Percentiles rank a stretch among this genome's conserved stretches.
phyloP scores from a whole-genome alignment of 2,797 vertebrate genomes.

The Pelochelys cantorii region DNA sequence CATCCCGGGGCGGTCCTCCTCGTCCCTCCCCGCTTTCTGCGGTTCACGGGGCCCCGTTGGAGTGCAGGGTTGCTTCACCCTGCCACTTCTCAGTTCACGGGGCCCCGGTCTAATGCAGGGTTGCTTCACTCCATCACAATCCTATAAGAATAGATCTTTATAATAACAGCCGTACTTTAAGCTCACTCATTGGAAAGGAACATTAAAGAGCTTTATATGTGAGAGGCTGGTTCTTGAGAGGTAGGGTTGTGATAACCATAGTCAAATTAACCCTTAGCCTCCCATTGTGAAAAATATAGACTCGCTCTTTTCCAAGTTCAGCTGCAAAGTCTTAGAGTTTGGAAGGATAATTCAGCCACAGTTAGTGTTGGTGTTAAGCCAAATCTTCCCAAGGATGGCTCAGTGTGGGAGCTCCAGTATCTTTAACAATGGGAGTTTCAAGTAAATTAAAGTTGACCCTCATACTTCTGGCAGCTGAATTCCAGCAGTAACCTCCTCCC shows the following conservation, averaged over 20 bases:
- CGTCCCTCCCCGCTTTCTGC: too few relatives aligned
- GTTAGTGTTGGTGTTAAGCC: conserved; percentile 57
- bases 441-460: conserved; percentile 69
- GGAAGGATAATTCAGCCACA: conserved; percentile 47
- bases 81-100: too few relatives aligned
- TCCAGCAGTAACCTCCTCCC: conserved; percentile 65
- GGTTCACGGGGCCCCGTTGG: too few relatives aligned
- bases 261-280: conserved; percentile 29
- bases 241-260: not conserved
- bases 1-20: too few relatives aligned
- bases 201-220: not conserved
- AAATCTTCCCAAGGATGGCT: conserved; percentile 57
- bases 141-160: not conserved
- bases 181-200: not conserved
- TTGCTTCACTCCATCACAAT: too few relatives aligned
- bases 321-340: conserved; percentile 39
- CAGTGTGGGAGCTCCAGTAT: conserved; percentile 59
- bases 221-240: not conserved
- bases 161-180: not conserved
- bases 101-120: too few relatives aligned
- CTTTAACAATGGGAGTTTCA: conserved; percentile 63
- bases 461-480: conserved; percentile 65
- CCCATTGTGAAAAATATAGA: conserved; percentile 1
- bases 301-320: conserved; percentile 47
- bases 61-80: too few relatives aligned